Evolutionary conservation across 2,797 vertebrate species (phyloP).

Genomic region (Podarcis lilfordi): DNA sequence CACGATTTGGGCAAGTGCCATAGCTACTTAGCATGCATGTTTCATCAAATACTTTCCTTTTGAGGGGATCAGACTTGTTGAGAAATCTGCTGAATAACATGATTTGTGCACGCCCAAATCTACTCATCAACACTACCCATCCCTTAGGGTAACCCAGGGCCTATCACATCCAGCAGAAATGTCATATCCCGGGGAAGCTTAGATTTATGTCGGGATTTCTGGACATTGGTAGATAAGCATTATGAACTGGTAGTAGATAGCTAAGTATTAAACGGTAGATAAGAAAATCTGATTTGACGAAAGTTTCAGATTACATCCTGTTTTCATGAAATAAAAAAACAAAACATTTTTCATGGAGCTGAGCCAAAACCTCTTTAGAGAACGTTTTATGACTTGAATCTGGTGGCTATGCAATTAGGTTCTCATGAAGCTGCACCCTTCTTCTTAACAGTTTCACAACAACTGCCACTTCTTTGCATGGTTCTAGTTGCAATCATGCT

Average conservation of each 20-base stretch:
- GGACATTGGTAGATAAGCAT: background rate
- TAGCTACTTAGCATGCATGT: conserved; percentile 33
- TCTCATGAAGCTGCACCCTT: background rate
- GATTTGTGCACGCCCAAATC: background rate
- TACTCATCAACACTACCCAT: background rate
- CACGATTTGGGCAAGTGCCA: background rate
- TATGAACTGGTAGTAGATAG: too few species aligned
- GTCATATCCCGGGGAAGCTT: too few species aligned
- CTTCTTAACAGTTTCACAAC: background rate
- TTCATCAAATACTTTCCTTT: conserved; percentile 55
- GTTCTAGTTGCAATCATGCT: background rate
- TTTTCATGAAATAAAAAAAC: too few species aligned
- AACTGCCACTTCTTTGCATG: background rate
- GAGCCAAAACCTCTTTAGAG: background rate
- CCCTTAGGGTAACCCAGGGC: background rate
- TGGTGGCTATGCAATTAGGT: background rate
- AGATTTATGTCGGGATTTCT: background rate
- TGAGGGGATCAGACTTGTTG: conserved; percentile 19
- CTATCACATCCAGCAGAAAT: background rate
- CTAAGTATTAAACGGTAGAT: background rate
- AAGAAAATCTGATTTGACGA: background rate
- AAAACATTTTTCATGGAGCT: background rate
- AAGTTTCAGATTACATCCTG: background rate
- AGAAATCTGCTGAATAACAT: background rate
- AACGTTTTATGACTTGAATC: background rate